These are phyloP conservation scores for Biston betularia DNA, from an alignment of 2,888 invertebrate genomes.

Conservation along the genomic window DNA sequence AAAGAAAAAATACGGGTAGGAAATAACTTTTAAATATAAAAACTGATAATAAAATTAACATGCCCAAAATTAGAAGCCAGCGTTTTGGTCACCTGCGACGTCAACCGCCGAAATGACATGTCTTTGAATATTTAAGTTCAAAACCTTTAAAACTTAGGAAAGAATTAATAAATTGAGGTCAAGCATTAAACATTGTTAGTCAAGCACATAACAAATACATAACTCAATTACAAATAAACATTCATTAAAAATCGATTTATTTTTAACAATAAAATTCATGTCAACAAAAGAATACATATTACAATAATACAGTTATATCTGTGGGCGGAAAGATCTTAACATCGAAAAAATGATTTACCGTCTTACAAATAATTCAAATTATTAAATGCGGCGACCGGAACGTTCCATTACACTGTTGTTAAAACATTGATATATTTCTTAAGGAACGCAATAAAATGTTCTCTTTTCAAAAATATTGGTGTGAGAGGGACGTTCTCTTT, in stretches of 20 bases:
- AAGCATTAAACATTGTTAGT: no score
- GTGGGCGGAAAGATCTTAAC: slow-evolving; percentile 66
- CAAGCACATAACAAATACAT: background rate
- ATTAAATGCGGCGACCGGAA: slow-evolving; percentile 61
- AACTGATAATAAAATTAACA: no score
- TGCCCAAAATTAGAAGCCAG: no score
- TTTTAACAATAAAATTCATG: slow-evolving; percentile 17
- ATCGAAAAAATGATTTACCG: slow-evolving; percentile 79
- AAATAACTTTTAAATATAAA: no score
- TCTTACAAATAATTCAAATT: slow-evolving; percentile 70
- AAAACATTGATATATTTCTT: slow-evolving; percentile 57
- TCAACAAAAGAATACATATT: slow-evolving; percentile 29
- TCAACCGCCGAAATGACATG: no score
- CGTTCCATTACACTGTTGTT: slow-evolving; percentile 63
- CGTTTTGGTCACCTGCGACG: no score
- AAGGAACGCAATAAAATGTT: slow-evolving; percentile 41
- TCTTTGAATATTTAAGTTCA: no score
- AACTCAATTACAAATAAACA: slow-evolving; percentile 10
- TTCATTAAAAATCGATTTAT: slow-evolving; percentile 3
- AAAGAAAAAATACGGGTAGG: no score
- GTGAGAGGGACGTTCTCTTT: slow-evolving; percentile 39
- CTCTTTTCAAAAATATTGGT: slow-evolving; percentile 50
- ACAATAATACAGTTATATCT: slow-evolving; percentile 37
- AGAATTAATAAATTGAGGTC: no score
- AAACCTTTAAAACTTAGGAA: no score